phyloP scores from a whole-genome alignment of 1,140 invertebrate species.

The Idris sp. region DNA sequence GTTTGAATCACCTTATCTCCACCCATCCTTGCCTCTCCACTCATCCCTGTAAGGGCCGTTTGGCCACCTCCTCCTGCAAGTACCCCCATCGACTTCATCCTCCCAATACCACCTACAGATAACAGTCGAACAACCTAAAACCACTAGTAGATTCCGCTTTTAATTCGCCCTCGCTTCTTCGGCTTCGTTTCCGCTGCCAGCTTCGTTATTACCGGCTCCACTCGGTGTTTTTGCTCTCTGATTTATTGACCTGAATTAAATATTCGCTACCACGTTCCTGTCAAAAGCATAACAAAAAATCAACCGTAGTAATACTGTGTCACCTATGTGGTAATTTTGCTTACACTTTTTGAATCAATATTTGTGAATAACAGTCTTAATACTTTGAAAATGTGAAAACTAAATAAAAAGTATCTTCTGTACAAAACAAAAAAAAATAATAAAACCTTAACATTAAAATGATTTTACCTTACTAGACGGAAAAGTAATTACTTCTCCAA shows the following conservation, averaged over 20 bases:
- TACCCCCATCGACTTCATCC: conserved; percentile 62
- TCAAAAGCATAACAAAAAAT: conserved; percentile 54
- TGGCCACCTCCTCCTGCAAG: conserved; percentile 62
- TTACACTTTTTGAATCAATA: too few relatives aligned
- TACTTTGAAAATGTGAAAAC: too few relatives aligned
- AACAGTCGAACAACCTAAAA: conserved; percentile 66
- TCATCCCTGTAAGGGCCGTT: conserved; percentile 65
- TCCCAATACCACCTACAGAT: conserved; percentile 65
- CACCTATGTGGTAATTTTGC: conserved; percentile 21
- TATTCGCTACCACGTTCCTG: conserved; percentile 64
- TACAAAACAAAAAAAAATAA: too few relatives aligned
- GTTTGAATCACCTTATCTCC: conserved; percentile 78
- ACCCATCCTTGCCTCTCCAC: conserved; percentile 65
- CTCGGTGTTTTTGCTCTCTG: conserved; percentile 58
- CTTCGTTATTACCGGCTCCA: conserved; percentile 68
- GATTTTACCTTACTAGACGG: too few relatives aligned
- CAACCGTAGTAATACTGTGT: conserved; percentile 35
- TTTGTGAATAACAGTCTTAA: too few relatives aligned
- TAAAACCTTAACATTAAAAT: too few relatives aligned
- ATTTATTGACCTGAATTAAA: conserved; percentile 70
- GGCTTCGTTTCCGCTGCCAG: conserved; percentile 66
- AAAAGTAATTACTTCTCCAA: too few relatives aligned
- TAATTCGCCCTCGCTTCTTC: conserved; percentile 66
- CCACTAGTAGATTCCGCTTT: conserved; percentile 66
- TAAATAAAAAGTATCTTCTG: too few relatives aligned